phyloP scores from a whole-genome alignment of 2,113 vertebrate genomes.

The Rafetus swinhoei region DNA sequence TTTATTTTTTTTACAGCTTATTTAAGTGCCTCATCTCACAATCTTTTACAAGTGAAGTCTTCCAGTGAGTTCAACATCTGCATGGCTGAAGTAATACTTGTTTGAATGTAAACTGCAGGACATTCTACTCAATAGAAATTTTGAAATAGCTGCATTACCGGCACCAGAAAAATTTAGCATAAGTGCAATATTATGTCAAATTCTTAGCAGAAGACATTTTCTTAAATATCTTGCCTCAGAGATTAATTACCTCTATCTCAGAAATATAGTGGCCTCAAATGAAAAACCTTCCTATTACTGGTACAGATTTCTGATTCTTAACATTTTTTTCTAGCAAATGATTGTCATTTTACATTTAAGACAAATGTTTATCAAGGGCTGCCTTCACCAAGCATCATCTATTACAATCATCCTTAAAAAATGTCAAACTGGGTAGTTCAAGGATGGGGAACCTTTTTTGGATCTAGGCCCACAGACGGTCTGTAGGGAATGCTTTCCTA shows the following conservation, averaged over 20 bases:
- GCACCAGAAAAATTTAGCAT: constrained; percentile 23
- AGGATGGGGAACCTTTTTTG: too few species aligned
- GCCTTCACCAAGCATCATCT: constrained; percentile 5
- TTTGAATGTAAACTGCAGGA: background rate
- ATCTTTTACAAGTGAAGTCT: constrained; percentile 53
- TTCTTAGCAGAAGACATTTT: background rate
- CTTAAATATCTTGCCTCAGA: constrained; percentile 10
- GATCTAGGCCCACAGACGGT: too few species aligned
- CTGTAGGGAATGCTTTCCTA: too few species aligned
- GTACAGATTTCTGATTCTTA: constrained; percentile 31
- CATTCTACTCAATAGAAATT: background rate
- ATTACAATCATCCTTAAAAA: background rate
- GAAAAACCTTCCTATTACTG: constrained; percentile 22
- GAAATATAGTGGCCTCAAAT: constrained; percentile 7
- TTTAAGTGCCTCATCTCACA: constrained; percentile 35
- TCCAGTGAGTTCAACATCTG: constrained; percentile 25
- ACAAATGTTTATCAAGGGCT: constrained; percentile 9
- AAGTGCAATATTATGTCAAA: background rate
- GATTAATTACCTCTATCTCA: background rate
- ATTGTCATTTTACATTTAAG: constrained; percentile 65
- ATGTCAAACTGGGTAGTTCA: background rate
- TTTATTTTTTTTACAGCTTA: constrained; percentile 1
- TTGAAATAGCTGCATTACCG: constrained; percentile 1
- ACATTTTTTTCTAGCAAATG: constrained; percentile 40
- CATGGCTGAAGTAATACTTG: constrained; percentile 43